Conservation (phyloP, 2,113 vertebrate genomes). For the Holacanthus passer region DNA sequence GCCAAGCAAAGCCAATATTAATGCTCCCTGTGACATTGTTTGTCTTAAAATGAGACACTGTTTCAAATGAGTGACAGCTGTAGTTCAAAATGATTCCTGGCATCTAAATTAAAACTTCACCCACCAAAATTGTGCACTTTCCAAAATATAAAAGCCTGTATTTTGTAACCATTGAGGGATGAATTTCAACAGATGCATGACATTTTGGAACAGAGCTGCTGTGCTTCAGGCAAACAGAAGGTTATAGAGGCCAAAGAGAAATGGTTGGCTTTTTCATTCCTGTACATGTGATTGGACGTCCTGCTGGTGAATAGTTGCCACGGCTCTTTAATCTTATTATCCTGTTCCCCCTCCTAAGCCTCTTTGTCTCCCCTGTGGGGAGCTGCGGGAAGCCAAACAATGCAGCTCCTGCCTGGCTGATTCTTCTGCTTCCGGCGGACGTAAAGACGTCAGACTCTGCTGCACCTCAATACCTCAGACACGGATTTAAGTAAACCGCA, state of each 20-base stretch:
- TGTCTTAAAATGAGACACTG: conserved; percentile 54
- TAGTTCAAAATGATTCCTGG: conserved; percentile 46
- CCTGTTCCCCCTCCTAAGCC: conserved; percentile 62
- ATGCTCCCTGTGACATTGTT: conserved; percentile 47
- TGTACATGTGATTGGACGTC: conserved; percentile 49
- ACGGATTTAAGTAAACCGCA: conserved; percentile 2
- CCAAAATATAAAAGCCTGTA: conserved; percentile 19
- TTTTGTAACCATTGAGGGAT: conserved; percentile 46
- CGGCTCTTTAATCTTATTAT: conserved; percentile 71
- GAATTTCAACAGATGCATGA: conserved; percentile 27
- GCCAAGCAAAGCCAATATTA: conserved; percentile 77
- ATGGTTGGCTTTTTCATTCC: conserved; percentile 28
- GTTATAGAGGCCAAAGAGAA: conserved; percentile 22
- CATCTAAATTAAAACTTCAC: conserved; percentile 32
- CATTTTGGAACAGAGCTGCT: conserved; percentile 23
- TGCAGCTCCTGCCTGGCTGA: conserved; percentile 21
- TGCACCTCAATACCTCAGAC: neutral
- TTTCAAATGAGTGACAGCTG: conserved; percentile 66
- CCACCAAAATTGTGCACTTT: conserved; percentile 18
- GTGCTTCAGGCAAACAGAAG: conserved; percentile 32
- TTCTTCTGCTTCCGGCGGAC: conserved; percentile 33
- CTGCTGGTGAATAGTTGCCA: conserved; percentile 49
- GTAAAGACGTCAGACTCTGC: conserved; percentile 7
- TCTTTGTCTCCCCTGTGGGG: conserved; percentile 52
- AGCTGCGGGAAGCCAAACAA: conserved; percentile 47